These are phyloP conservation scores for Callitettix versicolor DNA, from an alignment of 1,140 invertebrate species.

Conservation along the genomic window DNA sequence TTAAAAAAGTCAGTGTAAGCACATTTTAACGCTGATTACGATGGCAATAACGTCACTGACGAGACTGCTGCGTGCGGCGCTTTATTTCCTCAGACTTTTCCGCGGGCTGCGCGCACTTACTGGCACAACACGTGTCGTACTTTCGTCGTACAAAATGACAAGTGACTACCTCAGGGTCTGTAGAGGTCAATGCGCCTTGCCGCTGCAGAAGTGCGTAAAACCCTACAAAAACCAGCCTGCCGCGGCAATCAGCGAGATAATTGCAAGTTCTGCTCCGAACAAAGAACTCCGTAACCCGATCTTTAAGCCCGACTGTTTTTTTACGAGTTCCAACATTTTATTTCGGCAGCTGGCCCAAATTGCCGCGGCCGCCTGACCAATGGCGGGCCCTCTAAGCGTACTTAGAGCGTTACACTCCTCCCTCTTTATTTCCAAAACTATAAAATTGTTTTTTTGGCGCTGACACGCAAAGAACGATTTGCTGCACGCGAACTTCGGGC, in stretches of 20 bases:
- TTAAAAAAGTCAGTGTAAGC: too few relatives aligned
- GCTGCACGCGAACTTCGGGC: neutral
- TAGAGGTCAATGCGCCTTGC: too few relatives aligned
- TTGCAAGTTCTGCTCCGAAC: neutral
- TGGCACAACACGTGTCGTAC: too few relatives aligned
- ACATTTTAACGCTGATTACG: too few relatives aligned
- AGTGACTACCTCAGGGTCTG: too few relatives aligned
- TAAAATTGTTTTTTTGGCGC: neutral
- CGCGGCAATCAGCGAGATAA: neutral
- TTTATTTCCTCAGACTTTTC: too few relatives aligned
- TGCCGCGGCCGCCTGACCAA: neutral
- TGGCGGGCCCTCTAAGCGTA: neutral
- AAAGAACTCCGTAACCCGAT: neutral
- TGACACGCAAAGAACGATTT: neutral
- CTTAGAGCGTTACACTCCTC: neutral
- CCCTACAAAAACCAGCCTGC: too few relatives aligned
- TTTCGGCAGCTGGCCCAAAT: constrained; percentile 6
- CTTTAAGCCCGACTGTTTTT: neutral
- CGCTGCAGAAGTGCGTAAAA: too few relatives aligned
- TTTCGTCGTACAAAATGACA: too few relatives aligned
- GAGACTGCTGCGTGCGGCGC: too few relatives aligned
- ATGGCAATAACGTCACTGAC: too few relatives aligned
- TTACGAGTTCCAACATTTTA: neutral
- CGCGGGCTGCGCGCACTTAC: too few relatives aligned
- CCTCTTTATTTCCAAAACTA: constrained; percentile 1